Conservation (phyloP, 2,797 vertebrate species). For the Eurystomus glaucurus region DNA sequence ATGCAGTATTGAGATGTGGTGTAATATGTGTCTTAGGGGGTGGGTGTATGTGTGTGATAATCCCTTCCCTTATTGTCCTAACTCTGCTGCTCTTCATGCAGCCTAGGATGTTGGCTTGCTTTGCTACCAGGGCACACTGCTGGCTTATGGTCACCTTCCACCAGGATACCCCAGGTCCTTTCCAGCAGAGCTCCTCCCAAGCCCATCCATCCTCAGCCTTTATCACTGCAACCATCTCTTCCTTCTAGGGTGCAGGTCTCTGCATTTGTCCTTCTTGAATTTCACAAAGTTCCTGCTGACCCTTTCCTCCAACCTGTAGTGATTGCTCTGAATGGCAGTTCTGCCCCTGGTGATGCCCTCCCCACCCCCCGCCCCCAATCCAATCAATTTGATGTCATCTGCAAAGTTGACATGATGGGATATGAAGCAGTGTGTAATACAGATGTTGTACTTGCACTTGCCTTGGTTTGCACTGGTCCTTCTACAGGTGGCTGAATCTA, state of each 20-base stretch:
- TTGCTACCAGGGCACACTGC: not conserved
- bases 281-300: not conserved
- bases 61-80: not conserved
- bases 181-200: not conserved
- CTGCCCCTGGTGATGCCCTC: not conserved
- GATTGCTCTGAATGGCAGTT: not conserved
- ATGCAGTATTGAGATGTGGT: not conserved
- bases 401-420: not conserved
- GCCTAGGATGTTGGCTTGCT: not conserved
- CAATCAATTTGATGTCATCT: not conserved
- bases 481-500: not conserved
- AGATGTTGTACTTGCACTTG: not conserved
- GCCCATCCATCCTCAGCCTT: not conserved
- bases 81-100: not conserved
- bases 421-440: not conserved
- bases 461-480: not conserved
- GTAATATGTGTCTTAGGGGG: accelerated
- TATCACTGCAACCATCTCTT: not conserved
- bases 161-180: not conserved
- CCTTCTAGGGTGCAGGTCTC: not conserved
- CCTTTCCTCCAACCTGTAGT: not conserved
- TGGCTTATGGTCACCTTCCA: not conserved
- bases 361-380: no score
- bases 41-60: not conserved
- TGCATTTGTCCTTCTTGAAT: not conserved